These are phyloP conservation scores for Sciurus vulgaris DNA, from an alignment of 2,797 vertebrate species.

Conservation along the genomic window DNA sequence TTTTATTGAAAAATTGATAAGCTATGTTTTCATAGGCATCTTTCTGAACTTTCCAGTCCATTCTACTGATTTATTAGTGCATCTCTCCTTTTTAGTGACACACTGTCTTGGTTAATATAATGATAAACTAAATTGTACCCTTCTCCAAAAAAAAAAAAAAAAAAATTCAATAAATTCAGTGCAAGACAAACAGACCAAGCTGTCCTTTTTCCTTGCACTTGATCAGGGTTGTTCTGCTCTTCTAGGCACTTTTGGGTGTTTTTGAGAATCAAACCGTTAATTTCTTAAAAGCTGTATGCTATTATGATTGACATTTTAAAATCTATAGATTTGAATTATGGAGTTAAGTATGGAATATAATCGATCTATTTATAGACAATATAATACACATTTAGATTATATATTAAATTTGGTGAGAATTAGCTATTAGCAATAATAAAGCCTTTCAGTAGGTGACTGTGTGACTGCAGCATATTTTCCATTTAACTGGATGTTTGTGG, in stretches of 20 bases:
- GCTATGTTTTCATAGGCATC: neutral
- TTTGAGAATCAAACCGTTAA: constrained; percentile 32
- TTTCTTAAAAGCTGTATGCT: neutral
- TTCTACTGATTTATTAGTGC: neutral
- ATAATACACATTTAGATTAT: neutral
- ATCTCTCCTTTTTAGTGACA: neutral
- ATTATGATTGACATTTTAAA: neutral
- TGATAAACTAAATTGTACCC: neutral
- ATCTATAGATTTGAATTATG: neutral
- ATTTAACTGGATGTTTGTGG: neutral
- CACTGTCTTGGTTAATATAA: neutral
- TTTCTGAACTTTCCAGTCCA: neutral
- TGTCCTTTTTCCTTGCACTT: neutral
- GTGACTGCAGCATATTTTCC: neutral
- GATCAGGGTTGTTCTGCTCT: neutral
- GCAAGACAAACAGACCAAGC: neutral
- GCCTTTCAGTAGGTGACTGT: neutral
- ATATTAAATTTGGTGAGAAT: constrained; percentile 27
- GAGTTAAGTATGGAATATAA: neutral
- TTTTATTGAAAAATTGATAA: neutral
- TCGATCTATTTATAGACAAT: too few relatives aligned
- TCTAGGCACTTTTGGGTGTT: neutral
- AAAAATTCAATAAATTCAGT: neutral
- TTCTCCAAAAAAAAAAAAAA: neutral
- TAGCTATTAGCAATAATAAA: neutral